Conservation (phyloP, 1,140 invertebrate species). For the Araneus ventricosus region DNA sequence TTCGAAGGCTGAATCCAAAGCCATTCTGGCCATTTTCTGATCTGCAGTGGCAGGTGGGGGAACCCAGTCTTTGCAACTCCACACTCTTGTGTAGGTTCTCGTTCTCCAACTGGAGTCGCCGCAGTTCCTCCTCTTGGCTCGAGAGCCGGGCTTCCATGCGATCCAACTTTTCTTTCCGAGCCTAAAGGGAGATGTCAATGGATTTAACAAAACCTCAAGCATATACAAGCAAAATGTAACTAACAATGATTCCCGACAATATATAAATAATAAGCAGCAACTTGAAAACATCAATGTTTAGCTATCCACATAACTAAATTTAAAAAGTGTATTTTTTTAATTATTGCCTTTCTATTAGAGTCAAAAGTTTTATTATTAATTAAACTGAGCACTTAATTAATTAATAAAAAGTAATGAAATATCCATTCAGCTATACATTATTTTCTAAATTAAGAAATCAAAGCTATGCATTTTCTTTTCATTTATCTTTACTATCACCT, state of each 20-base stretch:
- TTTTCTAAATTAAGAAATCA: too few species aligned
- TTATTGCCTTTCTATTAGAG: too few species aligned
- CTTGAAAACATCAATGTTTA: neutral
- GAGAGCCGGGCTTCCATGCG: neutral
- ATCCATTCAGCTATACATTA: too few species aligned
- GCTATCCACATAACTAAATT: too few species aligned
- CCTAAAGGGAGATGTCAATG: neutral
- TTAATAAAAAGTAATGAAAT: too few species aligned
- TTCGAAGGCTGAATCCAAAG: conserved; percentile 56
- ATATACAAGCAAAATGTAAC: neutral
- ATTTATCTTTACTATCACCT: too few species aligned
- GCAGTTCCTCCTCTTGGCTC: conserved; percentile 53
- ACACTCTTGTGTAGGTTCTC: neutral
- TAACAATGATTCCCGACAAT: neutral
- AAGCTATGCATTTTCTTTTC: too few species aligned
- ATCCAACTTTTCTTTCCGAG: conserved; percentile 26
- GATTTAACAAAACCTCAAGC: neutral
- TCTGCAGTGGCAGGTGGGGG: neutral
- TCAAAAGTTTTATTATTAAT: too few species aligned
- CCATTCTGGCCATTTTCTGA: neutral
- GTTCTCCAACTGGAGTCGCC: conserved; percentile 15
- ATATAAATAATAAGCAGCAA: neutral
- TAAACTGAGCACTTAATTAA: too few species aligned
- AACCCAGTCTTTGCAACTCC: neutral
- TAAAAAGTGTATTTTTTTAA: too few species aligned